phyloP scores from a whole-genome alignment of 2,888 invertebrate species.

The Lithosia quadra region DNA sequence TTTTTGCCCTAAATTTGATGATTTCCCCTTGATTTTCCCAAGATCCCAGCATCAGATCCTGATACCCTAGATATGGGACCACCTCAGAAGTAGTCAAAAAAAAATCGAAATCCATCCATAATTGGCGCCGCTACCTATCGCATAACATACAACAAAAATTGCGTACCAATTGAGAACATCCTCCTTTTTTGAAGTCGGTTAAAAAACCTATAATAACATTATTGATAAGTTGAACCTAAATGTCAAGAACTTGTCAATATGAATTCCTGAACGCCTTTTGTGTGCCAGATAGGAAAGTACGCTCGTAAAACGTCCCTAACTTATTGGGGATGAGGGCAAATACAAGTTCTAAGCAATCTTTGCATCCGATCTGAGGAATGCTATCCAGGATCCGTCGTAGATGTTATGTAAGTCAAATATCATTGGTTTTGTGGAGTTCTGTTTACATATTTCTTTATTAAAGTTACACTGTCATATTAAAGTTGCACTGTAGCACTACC shows the following conservation, averaged over 20 bases:
- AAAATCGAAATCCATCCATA: too few species aligned
- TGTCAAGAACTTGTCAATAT: neutral
- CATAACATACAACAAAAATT: too few species aligned
- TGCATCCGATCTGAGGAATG: constrained; percentile 9
- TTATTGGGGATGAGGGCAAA: constrained; percentile 14
- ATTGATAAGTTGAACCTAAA: neutral
- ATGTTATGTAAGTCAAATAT: neutral
- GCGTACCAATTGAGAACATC: too few species aligned
- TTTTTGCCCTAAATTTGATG: too few species aligned
- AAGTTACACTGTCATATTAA: neutral
- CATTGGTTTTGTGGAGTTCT: neutral
- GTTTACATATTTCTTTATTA: neutral
- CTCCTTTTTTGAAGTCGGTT: too few species aligned
- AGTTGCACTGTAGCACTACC: too few species aligned
- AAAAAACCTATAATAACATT: neutral
- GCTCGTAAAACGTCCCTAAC: constrained; percentile 5
- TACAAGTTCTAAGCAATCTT: constrained; percentile 9
- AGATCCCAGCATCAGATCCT: too few species aligned
- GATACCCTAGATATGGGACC: too few species aligned
- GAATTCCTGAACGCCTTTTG: constrained; percentile 12
- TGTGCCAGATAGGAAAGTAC: constrained; percentile 8
- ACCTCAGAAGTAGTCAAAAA: too few species aligned
- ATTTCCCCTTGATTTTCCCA: too few species aligned
- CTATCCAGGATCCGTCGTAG: neutral
- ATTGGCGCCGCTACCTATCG: too few species aligned